Conservation (phyloP, 2,113 vertebrate species). For the Notarius lentiginosus region DNA sequence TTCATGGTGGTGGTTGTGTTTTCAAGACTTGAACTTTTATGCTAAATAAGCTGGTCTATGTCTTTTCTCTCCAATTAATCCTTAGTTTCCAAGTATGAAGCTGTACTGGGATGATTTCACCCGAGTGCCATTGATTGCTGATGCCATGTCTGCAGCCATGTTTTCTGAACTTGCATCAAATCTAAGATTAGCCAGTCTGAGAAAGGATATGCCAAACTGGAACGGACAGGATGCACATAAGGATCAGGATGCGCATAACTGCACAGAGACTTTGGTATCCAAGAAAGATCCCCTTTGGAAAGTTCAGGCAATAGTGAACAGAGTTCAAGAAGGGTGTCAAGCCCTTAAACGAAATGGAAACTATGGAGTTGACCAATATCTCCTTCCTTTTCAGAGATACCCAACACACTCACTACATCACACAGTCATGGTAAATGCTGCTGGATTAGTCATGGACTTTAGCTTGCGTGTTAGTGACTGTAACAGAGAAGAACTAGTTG, state of each 20-base stretch:
- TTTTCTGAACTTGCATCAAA: conserved; percentile 65
- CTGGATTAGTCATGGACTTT: conserved; percentile 69
- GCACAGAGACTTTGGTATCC: not conserved
- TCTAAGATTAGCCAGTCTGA: conserved; percentile 61
- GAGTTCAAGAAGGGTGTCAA: conserved; percentile 66
- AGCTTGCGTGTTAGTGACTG: conserved; percentile 64
- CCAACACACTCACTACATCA: conserved; percentile 60
- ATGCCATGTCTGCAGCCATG: conserved; percentile 67
- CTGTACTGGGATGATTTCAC: conserved; percentile 77
- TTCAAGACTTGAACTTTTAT: not conserved
- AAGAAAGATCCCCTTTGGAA: conserved; percentile 69
- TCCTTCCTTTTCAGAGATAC: conserved; percentile 61
- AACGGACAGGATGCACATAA: conserved; percentile 21
- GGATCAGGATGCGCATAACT: not conserved
- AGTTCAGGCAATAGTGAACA: conserved; percentile 61
- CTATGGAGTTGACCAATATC: conserved; percentile 71
- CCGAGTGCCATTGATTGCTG: conserved; percentile 71
- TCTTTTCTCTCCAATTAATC: conserved; percentile 13
- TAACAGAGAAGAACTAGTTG: conserved; percentile 65
- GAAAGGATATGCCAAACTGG: conserved; percentile 3
- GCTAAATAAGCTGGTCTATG: not conserved
- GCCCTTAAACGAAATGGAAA: conserved; percentile 59
- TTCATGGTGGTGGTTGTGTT: not conserved
- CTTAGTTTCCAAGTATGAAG: conserved; percentile 71
- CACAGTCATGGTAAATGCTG: conserved; percentile 67